phyloP scores from a whole-genome alignment of 2,888 invertebrate species.

The Thumatha senex region DNA sequence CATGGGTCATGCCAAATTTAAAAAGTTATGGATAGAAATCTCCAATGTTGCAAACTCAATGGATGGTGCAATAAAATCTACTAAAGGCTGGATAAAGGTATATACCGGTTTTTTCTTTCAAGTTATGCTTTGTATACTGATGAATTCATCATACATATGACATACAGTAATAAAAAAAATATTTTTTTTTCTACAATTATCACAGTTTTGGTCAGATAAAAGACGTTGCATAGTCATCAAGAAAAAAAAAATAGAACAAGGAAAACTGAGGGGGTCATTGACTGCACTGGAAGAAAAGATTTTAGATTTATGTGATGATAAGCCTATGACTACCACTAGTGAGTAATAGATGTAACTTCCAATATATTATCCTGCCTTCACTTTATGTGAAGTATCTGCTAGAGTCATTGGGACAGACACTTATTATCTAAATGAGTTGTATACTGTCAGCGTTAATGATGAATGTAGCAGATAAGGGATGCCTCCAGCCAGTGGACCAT shows the following conservation, averaged over 20 bases:
- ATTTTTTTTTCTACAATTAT: conserved; percentile 5
- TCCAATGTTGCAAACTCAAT: conserved; percentile 58
- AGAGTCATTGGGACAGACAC: no score
- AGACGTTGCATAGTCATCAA: conserved; percentile 58
- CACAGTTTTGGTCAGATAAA: conserved; percentile 70
- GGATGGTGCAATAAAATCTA: conserved; percentile 60
- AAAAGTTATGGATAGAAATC: conserved; percentile 62
- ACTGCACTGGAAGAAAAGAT: conserved; percentile 60
- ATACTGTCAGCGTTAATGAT: no score
- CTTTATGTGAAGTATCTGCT: no score
- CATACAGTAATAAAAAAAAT: no score
- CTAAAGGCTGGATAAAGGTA: conserved; percentile 72
- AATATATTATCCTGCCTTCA: no score
- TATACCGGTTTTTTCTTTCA: conserved; percentile 3
- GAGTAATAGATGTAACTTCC: conserved; percentile 42
- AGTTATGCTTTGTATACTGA: no score
- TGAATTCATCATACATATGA: no score
- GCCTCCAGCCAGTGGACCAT: no score
- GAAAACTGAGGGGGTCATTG: conserved; percentile 50
- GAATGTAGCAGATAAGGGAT: no score
- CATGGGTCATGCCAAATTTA: conserved; percentile 54
- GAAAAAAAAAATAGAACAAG: conserved; percentile 61
- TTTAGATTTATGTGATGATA: conserved; percentile 48
- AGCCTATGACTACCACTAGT: conserved; percentile 40
- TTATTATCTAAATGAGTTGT: no score